These are phyloP conservation scores for Bambusicola thoracicus DNA, from an alignment of 2,113 vertebrate genomes.

Conservation along the genomic window DNA sequence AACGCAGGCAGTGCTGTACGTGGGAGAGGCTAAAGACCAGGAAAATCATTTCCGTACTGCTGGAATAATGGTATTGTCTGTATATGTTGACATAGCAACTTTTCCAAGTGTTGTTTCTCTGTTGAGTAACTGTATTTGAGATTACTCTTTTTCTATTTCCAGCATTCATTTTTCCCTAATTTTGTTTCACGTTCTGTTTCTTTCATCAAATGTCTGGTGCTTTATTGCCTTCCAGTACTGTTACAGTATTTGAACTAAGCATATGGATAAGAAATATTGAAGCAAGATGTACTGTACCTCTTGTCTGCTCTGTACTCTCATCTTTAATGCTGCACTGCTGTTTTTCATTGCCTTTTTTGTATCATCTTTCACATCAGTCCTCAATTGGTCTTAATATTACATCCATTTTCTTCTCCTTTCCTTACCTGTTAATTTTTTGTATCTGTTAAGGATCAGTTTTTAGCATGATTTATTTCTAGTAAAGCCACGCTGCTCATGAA, in stretches of 20 bases:
- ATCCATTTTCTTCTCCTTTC: not conserved
- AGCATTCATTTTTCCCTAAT: not conserved
- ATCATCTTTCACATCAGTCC: not conserved
- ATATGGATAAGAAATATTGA: not conserved
- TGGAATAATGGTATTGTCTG: not conserved
- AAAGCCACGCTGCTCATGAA: slow-evolving; percentile 47
- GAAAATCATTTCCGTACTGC: not conserved
- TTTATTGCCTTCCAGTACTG: not conserved
- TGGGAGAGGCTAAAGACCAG: slow-evolving; percentile 3
- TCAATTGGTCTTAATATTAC: slow-evolving; percentile 1
- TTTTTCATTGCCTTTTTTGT: not conserved
- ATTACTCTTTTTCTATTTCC: not conserved
- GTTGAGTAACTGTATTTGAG: slow-evolving; percentile 10
- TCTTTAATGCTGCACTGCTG: not conserved
- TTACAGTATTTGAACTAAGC: not conserved
- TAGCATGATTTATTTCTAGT: slow-evolving; percentile 60
- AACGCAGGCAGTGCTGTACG: not conserved
- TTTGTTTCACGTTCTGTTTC: not conserved
- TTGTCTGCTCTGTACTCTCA: not conserved
- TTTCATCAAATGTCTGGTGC: not conserved
- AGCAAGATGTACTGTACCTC: not conserved
- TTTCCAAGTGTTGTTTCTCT: not conserved
- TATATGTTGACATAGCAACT: not conserved
- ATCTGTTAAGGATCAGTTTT: slow-evolving; percentile 38
- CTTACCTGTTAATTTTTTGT: slow-evolving; percentile 31